phyloP scores from a whole-genome alignment of 2,888 invertebrate species.

The Seladonia tumulorum region DNA sequence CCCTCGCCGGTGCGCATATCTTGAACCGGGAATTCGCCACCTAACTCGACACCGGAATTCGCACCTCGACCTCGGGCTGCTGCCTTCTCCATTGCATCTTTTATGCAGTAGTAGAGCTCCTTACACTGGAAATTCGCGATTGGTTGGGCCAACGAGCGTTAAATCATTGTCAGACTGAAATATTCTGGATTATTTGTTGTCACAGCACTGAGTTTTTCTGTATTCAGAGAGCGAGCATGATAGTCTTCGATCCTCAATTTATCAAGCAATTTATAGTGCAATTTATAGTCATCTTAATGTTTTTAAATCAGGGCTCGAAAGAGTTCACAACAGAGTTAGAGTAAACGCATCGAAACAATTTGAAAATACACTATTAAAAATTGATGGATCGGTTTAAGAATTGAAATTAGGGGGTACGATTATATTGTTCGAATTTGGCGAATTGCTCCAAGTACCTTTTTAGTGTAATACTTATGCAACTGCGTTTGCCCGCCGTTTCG shows the following conservation, averaged over 20 bases:
- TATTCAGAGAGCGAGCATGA: no score
- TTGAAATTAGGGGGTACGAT: no score
- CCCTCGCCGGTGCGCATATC: constrained; percentile 99
- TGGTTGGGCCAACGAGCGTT: background rate
- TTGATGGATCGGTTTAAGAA: no score
- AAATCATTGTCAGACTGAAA: background rate
- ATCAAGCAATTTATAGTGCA: no score
- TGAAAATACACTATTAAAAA: no score
- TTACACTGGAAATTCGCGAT: constrained; percentile 90
- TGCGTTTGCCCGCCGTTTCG: constrained; percentile 97
- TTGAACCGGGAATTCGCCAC: constrained; percentile 99
- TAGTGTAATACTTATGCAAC: constrained; percentile 99
- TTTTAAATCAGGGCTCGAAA: no score
- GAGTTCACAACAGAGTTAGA: no score
- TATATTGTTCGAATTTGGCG: background rate
- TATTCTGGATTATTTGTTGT: background rate
- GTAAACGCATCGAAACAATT: no score
- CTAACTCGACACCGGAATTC: constrained; percentile 90
- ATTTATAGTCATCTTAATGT: no score
- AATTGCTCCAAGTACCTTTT: constrained; percentile 90
- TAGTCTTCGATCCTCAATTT: no score
- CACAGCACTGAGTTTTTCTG: no score
- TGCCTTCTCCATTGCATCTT: constrained; percentile 98
- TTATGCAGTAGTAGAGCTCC: constrained; percentile 98
- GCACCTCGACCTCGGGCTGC: constrained; percentile 91